Evolutionary conservation across 2,797 vertebrate genomes (phyloP).

Genomic region (Lophius americanus): DNA sequence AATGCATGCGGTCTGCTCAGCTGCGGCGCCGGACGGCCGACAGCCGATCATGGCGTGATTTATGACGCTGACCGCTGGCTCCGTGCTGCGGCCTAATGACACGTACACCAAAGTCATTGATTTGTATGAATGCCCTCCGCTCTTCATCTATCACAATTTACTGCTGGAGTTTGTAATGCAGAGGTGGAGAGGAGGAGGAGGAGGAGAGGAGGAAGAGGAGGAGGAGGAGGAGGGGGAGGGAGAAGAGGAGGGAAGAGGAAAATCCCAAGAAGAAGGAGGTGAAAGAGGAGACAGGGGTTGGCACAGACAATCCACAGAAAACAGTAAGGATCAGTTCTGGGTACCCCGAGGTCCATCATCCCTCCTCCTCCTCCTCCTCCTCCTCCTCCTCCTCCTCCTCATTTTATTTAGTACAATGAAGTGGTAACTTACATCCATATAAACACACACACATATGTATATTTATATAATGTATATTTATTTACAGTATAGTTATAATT

Average conservation of each 20-base stretch:
- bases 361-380: constrained; percentile 37
- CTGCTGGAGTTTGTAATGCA: constrained; percentile 98
- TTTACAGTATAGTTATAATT: too few relatives aligned
- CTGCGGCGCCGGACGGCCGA: constrained; percentile 87
- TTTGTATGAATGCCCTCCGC: constrained; percentile 99
- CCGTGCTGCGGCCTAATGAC: constrained; percentile 99
- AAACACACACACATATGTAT: too few relatives aligned
- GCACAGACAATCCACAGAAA: background rate
- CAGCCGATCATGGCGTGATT: constrained; percentile 99
- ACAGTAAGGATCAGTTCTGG: constrained; percentile 62
- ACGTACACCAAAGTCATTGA: constrained; percentile 99
- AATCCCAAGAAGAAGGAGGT: constrained; percentile 20
- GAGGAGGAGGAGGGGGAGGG: background rate
- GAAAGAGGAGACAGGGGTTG: constrained; percentile 1
- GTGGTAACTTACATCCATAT: too few relatives aligned
- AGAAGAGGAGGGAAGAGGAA: background rate
- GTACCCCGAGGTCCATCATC: constrained; percentile 14
- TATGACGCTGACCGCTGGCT: constrained; percentile 99
- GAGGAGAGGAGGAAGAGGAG: constrained; percentile 37
- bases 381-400: background rate
- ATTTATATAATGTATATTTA: too few relatives aligned
- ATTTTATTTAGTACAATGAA: too few relatives aligned
- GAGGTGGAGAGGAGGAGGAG: constrained; percentile 82
- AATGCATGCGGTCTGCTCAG: constrained; percentile 79
- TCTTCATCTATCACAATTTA: constrained; percentile 99